Evolutionary conservation across 2,888 invertebrate genomes (phyloP).

Genomic region (Arge pagana): DNA sequence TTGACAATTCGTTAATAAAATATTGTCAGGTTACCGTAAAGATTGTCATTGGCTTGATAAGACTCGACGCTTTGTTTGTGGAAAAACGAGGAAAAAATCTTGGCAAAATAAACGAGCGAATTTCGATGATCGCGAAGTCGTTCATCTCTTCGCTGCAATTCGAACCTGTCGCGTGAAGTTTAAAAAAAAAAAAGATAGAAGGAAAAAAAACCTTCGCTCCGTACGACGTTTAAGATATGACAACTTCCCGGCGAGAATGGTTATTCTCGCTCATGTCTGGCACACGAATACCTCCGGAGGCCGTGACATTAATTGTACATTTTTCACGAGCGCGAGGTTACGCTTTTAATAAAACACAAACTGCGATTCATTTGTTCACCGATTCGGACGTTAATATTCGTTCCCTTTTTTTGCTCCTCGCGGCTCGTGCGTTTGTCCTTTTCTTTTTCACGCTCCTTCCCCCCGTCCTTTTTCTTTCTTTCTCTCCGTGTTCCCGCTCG

Average conservation of each 20-base stretch:
- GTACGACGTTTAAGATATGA: background rate
- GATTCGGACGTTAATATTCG: background rate
- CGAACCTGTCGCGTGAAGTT: too few relatives aligned
- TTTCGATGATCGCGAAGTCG: too few relatives aligned
- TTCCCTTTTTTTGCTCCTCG: background rate
- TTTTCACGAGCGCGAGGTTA: background rate
- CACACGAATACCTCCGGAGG: slow-evolving; percentile 1
- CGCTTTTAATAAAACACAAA: background rate
- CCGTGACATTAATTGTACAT: slow-evolving; percentile 1
- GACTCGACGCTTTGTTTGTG: too few relatives aligned
- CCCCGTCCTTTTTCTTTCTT: background rate
- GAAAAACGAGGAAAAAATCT: too few relatives aligned
- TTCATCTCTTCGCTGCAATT: too few relatives aligned
- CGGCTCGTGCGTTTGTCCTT: background rate
- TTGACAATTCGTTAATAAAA: slow-evolving; percentile 15
- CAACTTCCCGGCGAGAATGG: background rate
- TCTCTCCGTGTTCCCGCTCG: background rate
- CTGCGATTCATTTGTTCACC: background rate
- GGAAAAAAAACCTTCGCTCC: background rate
- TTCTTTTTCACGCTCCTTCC: background rate
- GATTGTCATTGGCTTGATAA: too few relatives aligned
- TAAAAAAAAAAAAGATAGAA: too few relatives aligned
- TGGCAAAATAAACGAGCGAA: too few relatives aligned
- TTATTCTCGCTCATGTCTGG: slow-evolving; percentile 1
- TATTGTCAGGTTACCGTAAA: slow-evolving; percentile 16